These are phyloP conservation scores for Platycnemis pennipes DNA, from an alignment of 2,888 invertebrate species.

Conservation along the genomic window DNA sequence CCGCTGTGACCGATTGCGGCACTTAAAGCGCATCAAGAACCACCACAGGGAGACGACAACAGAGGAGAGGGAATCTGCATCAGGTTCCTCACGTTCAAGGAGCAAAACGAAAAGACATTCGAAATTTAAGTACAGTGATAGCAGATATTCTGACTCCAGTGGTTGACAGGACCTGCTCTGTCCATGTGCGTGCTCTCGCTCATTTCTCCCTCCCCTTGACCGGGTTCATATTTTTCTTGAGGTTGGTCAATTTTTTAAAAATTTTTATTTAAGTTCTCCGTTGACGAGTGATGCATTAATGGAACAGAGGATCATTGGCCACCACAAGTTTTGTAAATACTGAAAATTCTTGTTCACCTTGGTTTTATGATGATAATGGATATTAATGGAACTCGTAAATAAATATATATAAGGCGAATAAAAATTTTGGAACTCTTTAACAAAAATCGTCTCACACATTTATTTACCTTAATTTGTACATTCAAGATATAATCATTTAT, in stretches of 20 bases:
- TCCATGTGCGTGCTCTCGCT: too few relatives aligned
- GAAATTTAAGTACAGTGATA: neutral
- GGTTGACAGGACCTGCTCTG: conserved; percentile 71
- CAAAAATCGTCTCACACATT: neutral
- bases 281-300: neutral
- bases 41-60: conserved; percentile 25
- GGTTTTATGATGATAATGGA: neutral
- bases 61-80: conserved; percentile 51
- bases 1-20: conserved; percentile 74
- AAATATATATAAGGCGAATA: neutral
- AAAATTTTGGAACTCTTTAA: neutral
- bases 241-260: neutral
- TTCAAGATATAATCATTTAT: conserved; percentile 76
- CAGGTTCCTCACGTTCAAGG: conserved; percentile 60
- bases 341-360: conserved; percentile 32
- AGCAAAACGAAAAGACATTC: conserved; percentile 59
- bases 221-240: neutral
- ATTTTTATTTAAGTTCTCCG: neutral
- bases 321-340: neutral
- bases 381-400: neutral
- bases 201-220: neutral
- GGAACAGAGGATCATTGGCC: neutral
- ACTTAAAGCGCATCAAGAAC: conserved; percentile 53
- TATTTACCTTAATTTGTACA: conserved; percentile 28
- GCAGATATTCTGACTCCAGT: conserved; percentile 43